Evolutionary conservation across 2,888 invertebrate species (phyloP), one percentile per base, ranked within the genome.

Genomic region (Drosophila formosana): DNA sequence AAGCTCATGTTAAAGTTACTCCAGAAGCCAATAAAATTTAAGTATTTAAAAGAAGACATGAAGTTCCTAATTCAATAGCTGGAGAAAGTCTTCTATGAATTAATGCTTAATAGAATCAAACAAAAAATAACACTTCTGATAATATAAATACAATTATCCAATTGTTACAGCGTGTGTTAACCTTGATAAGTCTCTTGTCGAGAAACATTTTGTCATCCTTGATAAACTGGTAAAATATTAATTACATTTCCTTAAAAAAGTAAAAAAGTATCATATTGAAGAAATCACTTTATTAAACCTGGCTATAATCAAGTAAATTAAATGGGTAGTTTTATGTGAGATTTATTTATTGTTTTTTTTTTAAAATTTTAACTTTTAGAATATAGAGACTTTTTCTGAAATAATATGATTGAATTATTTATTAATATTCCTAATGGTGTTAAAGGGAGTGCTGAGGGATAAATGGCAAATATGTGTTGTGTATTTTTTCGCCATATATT

Each of bases 31-130:
- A 92, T 92, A 96, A 92, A 92, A 96, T 95, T 91, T 95, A 93
- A 8, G 96, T 96, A 93, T 96, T 96, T 91, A 96, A 90, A 82
- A 96, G 66, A 0, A 96, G 96, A 81, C 96, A 96, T 18, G 91
- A 92, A 74, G 92, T 90, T 5, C 95, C 95, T 89, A 95, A 87
- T 92, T 95, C 94, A 83, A 94, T 92, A 94, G 82, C 94, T 90
- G 75, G 71, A 79, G 72, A 53, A 32, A 32, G 32, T 9, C 32
- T 32, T 18, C 50, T 50, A 0, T 91, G 78, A 67, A 88, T 77
- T 49, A 90, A 83, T 68, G 91, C 92, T 92, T 94, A 94, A 90
- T 95, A 95, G 90, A 95, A 94, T n/a, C 93, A 93, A 55, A 94
- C 88, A 86, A 95, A 94, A 89, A 94, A 95, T 77, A 95, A 92